Base-by-base conservation (phyloP, 2,797 vertebrate genomes). In the Myripristis murdjan region DNA sequence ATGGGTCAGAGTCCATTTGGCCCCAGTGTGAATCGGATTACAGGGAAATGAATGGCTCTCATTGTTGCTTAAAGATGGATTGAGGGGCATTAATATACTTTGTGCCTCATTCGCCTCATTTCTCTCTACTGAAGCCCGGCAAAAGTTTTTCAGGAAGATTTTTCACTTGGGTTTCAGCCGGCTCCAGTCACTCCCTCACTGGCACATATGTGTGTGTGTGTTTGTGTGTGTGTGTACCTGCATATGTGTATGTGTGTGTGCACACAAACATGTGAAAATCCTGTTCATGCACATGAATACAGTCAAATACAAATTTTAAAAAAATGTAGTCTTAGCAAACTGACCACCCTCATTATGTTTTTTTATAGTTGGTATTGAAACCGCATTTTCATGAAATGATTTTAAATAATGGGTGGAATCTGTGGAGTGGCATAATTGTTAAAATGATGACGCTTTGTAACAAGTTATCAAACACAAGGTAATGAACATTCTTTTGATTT, bases 1-100 rank as follows among this genome's bases (percentile, higher is more conserved):
- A 73, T 23, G 75, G 82, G 77, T 91, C 89, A 89, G 81, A 88
- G 89, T 92, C 87, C 84, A 76, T 78, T 86, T 83, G 77, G 70
- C 49, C 59, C 64, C 66, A 24, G 68, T 75, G 83, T 77, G 82
- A 91, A 87, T 89, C 60, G 41, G 87, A 90, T 91, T 91, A 92
- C 70, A 74, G 75, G 46, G 54, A 83, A 85, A 80, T 88, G 81
- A 93, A 92, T 81, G 77, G 73, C 35, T 73, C 74, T 84, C 84
- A 87, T 93, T 92, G 88, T 91, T 80, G 66, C 61, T 75, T 82
- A 64, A 78, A 78, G 76, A 83, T 79, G 84, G 86, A 89, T 82
- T 75, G 70, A 67, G 70, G 53, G 63, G 80, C 56, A 79, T 81
- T 71, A 79, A 74, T 82, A 46, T 52, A 65, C 56, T 74, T 75